Conservation (phyloP, 2,113 vertebrate genomes). For the Phalacrocorax carbo region DNA sequence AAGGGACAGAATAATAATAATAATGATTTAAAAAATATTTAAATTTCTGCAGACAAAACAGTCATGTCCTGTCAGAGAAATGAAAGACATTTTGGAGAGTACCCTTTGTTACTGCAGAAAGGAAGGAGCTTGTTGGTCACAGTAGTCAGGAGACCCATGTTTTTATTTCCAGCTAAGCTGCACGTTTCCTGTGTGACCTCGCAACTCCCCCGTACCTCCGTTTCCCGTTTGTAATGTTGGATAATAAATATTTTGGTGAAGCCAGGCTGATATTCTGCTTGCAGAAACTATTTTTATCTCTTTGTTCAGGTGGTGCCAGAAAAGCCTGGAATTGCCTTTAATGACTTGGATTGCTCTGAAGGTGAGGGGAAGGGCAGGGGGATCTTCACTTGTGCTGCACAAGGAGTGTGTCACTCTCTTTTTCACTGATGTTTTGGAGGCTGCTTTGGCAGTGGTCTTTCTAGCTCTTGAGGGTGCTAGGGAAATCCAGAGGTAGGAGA, state of each 20-base stretch:
- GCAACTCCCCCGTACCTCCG: neutral
- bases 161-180: conserved; percentile 39
- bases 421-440: neutral
- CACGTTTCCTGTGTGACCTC: conserved; percentile 26
- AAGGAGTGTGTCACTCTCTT: neutral
- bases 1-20: neutral
- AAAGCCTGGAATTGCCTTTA: neutral
- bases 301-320: neutral
- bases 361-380: neutral
- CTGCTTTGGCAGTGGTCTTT: neutral
- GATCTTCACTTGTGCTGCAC: rapidly evolving
- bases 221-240: conserved; percentile 9
- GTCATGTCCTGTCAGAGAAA: neutral
- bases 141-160: neutral
- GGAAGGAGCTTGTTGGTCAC: neutral
- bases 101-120: neutral
- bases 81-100: neutral
- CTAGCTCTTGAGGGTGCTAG: neutral
- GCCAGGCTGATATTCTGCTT: neutral
- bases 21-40: neutral
- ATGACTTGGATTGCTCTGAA: neutral
- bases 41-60: neutral
- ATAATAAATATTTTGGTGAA: neutral
- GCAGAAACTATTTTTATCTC: neutral
- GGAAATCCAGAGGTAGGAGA: neutral